Conservation (phyloP, 1,140 invertebrate species). For the Portunus trituberculatus region DNA sequence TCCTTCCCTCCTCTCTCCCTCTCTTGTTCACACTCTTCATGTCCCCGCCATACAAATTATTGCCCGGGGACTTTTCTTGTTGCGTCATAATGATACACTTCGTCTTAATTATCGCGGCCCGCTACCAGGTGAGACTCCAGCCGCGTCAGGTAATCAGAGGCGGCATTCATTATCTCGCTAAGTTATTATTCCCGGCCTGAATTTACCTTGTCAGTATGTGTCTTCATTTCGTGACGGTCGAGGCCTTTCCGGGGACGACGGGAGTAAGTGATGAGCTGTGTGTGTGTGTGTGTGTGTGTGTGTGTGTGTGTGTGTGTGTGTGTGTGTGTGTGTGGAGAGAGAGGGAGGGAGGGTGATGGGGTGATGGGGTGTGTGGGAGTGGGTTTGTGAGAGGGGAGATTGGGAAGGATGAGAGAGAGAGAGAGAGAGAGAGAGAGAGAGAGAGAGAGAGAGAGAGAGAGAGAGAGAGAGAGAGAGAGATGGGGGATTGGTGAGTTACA, state of each 20-base stretch:
- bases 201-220: slow-evolving; percentile 11
- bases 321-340: neutral
- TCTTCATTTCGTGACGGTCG: slow-evolving; percentile 9
- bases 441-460: neutral
- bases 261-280: neutral
- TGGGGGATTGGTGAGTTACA: no score
- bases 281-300: neutral
- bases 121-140: neutral
- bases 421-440: no score
- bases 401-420: neutral
- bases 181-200: neutral
- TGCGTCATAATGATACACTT: slow-evolving; percentile 9
- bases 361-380: neutral
- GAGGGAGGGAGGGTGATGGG: neutral
- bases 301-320: no score
- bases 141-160: neutral
- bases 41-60: neutral
- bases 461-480: no score
- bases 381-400: neutral
- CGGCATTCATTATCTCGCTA: neutral
- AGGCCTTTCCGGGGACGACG: neutral
- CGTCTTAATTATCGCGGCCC: neutral
- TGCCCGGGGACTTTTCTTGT: neutral
- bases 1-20: neutral
- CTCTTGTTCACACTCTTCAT: neutral